Conservation (phyloP, 2,113 vertebrate species). For the Pelodiscus sinensis region DNA sequence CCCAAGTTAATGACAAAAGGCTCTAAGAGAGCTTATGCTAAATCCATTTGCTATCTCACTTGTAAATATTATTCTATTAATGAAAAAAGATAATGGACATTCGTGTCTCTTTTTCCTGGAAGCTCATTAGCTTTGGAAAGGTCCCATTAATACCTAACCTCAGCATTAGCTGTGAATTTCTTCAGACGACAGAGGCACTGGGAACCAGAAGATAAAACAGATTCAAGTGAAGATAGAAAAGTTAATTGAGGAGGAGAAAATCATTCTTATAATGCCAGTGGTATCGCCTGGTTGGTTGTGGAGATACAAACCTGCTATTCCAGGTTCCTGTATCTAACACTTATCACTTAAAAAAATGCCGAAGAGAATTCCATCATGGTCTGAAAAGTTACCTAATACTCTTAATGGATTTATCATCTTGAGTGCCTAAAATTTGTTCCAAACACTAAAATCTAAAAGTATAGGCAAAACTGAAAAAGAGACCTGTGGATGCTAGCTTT, state of each 20-base stretch:
- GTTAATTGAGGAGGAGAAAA: background rate
- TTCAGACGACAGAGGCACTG: background rate
- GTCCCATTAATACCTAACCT: background rate
- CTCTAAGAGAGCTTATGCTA: background rate
- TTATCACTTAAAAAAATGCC: background rate
- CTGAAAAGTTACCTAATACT: conserved; percentile 43
- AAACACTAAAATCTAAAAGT: conserved; percentile 20
- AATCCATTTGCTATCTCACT: background rate
- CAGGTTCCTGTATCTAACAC: background rate
- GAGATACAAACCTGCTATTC: background rate
- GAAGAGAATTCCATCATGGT: conserved; percentile 1
- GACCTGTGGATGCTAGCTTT: conserved; percentile 7
- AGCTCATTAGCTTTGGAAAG: background rate
- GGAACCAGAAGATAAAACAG: background rate
- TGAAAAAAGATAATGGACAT: background rate
- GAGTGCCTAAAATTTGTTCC: conserved; percentile 33
- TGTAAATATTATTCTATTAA: background rate
- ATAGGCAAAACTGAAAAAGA: conserved; percentile 34
- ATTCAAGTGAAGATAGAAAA: background rate
- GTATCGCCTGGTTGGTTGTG: background rate
- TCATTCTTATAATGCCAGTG: background rate
- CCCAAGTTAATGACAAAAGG: conserved; percentile 17
- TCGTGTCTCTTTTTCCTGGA: background rate
- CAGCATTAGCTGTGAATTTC: background rate
- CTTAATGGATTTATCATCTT: conserved; percentile 47